phyloP scores from a whole-genome alignment of 2,113 vertebrate species.

The Oreocharis arfaki region DNA sequence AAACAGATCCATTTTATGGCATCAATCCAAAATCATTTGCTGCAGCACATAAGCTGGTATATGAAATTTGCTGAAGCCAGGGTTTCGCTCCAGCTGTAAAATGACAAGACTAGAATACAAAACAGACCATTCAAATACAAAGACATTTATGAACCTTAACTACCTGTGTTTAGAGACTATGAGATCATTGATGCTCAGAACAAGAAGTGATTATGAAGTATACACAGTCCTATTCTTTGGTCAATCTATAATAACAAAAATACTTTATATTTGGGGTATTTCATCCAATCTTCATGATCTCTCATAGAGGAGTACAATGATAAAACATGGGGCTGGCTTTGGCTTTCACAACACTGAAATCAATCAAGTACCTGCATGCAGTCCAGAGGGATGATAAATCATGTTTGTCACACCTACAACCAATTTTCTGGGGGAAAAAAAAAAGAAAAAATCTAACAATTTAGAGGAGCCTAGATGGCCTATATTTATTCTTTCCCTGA shows the following conservation, averaged over 20 bases:
- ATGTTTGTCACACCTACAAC: constrained; percentile 1
- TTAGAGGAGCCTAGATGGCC: background rate
- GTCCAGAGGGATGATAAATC: background rate
- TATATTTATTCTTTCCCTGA: background rate
- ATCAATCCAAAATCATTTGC: background rate
- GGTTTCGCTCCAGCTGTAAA: background rate
- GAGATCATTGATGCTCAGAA: background rate
- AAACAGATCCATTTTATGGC: background rate
- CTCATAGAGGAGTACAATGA: background rate
- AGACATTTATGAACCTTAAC: background rate
- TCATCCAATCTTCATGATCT: background rate
- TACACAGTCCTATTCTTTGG: background rate
- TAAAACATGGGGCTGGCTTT: background rate
- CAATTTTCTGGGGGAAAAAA: background rate
- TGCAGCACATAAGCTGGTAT: background rate
- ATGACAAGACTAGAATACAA: background rate
- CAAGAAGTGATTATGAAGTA: background rate
- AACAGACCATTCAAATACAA: background rate
- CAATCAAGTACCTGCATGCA: background rate
- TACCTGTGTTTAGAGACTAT: background rate
- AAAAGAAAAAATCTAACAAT: background rate
- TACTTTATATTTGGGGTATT: background rate
- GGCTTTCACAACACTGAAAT: background rate
- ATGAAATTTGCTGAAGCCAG: constrained; percentile 8
- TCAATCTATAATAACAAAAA: background rate